Conservation (phyloP, 2,113 vertebrate genomes). For the Cettia cetti region DNA sequence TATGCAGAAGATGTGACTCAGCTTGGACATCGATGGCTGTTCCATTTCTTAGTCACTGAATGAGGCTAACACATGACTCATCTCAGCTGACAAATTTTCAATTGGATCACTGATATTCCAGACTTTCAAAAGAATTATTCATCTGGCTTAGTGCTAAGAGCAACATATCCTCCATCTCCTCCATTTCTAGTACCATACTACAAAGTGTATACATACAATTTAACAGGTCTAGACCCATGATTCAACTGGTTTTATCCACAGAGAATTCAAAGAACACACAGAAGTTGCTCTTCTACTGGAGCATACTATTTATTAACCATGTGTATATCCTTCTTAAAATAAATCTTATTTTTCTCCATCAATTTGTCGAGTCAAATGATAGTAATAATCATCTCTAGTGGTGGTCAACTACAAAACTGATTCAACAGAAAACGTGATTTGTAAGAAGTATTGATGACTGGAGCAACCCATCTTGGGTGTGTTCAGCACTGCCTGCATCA, state of each 20-base stretch:
- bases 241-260: background rate
- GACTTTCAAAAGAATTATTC: slow-evolving; percentile 37
- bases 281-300: background rate
- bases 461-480: background rate
- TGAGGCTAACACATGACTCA: slow-evolving; percentile 62
- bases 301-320: background rate
- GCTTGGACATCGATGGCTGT: slow-evolving; percentile 22
- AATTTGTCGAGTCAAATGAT: background rate
- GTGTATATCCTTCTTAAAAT: background rate
- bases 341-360: background rate
- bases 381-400: background rate
- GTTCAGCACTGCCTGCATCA: background rate
- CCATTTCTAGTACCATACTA: background rate
- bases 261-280: background rate
- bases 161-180: background rate
- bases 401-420: background rate
- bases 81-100: slow-evolving; percentile 49
- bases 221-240: background rate
- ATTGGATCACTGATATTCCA: slow-evolving; percentile 51
- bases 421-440: background rate
- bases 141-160: background rate
- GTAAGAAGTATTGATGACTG: background rate
- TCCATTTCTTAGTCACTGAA: slow-evolving; percentile 58
- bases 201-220: background rate
- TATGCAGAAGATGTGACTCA: slow-evolving; percentile 50